Evolutionary conservation across 2,888 invertebrate species (phyloP), one percentile per base, ranked within the genome.

Genomic region (Choristoneura rosaceana): DNA sequence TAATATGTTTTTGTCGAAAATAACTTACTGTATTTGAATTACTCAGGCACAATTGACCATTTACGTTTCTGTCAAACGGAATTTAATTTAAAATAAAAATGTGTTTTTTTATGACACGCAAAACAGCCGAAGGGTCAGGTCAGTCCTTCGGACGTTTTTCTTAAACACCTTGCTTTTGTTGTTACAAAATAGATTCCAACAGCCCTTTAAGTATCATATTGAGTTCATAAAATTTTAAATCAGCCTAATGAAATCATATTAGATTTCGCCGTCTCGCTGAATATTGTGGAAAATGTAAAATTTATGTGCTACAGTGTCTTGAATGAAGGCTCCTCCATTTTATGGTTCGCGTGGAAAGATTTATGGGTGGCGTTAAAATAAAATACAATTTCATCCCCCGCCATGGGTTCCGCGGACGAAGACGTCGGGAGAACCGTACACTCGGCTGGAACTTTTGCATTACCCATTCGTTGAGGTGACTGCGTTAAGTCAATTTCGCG

Each of bases 341-440:
- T 87, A 87, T 84, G 84, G 83, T 86, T 79, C 78, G 80, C 82
- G 81, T 82, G 79, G 78, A 78, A 82, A 90, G 91, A 93, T 93
- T 93, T 93, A 93, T 88, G 90, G 90, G 82, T 79, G 78, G 81
- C 84, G 87, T 89, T 90, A 88, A 90, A 91, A 89, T 90, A 91
- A 91, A 92, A 92, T 91, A 92, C 89, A 91, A 89, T 93, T 91
- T 90, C 89, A 87, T 88, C 84, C 84, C 76, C 76, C 79, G 81
- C 81, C 82, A 84, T 78, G 81, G 84, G 84, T 82, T 82, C 79
- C 82, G 79, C 77, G 61, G 34, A 79, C 79, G 82, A 79, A 80
- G 83, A 80, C 87, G 91, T 92, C 91, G 90, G 86, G 90, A 90
- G 88, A 89, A 90, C 90, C 90, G 88, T 90, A 79, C 74, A 73